Evolutionary conservation across 1,140 invertebrate genomes (phyloP), one percentile per base, ranked within the genome.

Genomic region (Trichomalopsis sarcophagae): DNA sequence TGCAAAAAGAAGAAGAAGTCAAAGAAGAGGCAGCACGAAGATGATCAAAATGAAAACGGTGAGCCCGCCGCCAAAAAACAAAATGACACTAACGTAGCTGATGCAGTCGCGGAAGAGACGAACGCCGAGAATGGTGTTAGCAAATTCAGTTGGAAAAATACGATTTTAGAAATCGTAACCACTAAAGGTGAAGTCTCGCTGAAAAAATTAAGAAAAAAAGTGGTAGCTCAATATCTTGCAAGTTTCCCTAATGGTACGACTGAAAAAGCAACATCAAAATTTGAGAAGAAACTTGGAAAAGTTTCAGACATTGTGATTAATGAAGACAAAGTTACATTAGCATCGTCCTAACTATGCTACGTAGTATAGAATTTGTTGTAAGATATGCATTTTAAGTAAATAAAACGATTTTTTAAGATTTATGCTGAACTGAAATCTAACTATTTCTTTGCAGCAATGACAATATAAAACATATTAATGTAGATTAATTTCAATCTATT

Each of bases 231-330:
- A 33, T 94, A 93, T 86, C 74, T 90, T 36, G 87, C 85, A 71
- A 81, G 89, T 73, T 85, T 87, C 86, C 86, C 89, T n/a, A 81
- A 90, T 80, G 80, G 89, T 44, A 85, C 83, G 27, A 40, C 86
- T 21, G 91, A 92, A 80, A 92, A 94, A 87, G 88, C 90, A 85
- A 33, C 74, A 40, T 89, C 88, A 81, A 92, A 91, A 85, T 92
- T 93, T 86, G 89, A 91, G 71, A 94, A 93, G 86, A 93, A 93
- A 79, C 62, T 94, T 40, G 87, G 88, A n/a, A 92, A 93, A 89
- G 86, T 93, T 23, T 82, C 88, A 23, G 81, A 87, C 82, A 83
- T 92, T 74, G 62, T 23, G 69, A 76, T 92, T 47, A 81, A 40
- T 14, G 88, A 91, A 68, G 88, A 90, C 50, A 92, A 86, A 90